These are phyloP conservation scores for Anolis carolinensis DNA, from an alignment of 2,113 vertebrate species.

Conservation along the genomic window DNA sequence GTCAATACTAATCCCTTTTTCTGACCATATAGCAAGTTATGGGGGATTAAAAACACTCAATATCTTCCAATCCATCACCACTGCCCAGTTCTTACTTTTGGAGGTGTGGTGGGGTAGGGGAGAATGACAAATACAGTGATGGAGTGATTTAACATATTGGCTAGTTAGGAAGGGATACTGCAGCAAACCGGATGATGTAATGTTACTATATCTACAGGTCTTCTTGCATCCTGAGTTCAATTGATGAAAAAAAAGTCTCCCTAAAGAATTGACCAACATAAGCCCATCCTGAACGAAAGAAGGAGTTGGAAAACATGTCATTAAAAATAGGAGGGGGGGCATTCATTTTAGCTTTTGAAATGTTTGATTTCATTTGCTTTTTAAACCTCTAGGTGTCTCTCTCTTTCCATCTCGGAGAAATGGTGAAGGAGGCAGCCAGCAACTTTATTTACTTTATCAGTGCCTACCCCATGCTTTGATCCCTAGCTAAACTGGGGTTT, in stretches of 20 bases:
- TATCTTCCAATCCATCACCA: too few species aligned
- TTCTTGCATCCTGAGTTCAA: neutral
- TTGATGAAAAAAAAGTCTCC: neutral
- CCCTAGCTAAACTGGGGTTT: slow-evolving; percentile 32
- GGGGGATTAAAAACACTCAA: too few species aligned
- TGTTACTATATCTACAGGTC: neutral
- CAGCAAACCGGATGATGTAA: neutral
- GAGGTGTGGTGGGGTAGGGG: too few species aligned
- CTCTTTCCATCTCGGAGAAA: slow-evolving; percentile 43
- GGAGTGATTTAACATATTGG: neutral
- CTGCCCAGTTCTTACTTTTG: too few species aligned
- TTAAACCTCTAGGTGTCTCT: slow-evolving; percentile 63
- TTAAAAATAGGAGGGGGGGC: neutral
- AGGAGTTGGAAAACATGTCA: neutral
- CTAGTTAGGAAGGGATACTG: neutral
- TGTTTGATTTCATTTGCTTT: neutral
- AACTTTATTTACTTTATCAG: slow-evolving; percentile 4
- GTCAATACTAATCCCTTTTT: neutral
- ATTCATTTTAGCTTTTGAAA: neutral
- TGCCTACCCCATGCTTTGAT: slow-evolving; percentile 24
- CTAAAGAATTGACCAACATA: neutral
- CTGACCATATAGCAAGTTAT: neutral
- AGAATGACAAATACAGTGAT: too few species aligned
- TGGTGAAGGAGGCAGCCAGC: neutral
- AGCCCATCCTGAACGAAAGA: neutral